phyloP scores from a whole-genome alignment of 2,113 vertebrate genomes.

The Ictalurus furcatus region DNA sequence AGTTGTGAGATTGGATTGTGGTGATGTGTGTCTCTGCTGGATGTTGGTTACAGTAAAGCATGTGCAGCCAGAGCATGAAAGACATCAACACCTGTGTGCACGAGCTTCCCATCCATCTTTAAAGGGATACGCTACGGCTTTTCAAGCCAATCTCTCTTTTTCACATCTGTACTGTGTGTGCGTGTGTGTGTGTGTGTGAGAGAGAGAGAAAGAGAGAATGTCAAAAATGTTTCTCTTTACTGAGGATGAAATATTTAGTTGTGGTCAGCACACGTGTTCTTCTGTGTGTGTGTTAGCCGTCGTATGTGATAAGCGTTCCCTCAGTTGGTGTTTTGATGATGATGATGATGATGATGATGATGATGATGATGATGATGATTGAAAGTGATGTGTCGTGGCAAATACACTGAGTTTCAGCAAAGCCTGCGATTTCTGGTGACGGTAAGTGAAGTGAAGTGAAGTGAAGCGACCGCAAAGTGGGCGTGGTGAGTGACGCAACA shows the following conservation, averaged over 20 bases:
- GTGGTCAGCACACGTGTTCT: no score
- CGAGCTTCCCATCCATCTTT: not conserved
- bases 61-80: not conserved
- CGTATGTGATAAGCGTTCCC: no score
- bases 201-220: not conserved
- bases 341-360: no score
- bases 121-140: not conserved
- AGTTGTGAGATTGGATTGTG: slow-evolving; percentile 21
- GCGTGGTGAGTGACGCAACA: no score
- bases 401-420: no score
- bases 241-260: not conserved
- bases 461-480: no score
- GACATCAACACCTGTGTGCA: not conserved
- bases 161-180: not conserved
- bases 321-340: no score
- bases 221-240: not conserved
- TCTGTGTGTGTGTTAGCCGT: no score
- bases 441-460: no score
- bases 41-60: not conserved
- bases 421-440: no score
- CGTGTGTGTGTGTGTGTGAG: not conserved
- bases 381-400: no score
- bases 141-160: not conserved
- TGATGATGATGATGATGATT: no score
- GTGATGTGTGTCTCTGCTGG: not conserved